Percentiles rank a stretch among this genome's conserved stretches.
Conservation (phyloP, 1,140 invertebrate species). For the Goniozus legneri region DNA sequence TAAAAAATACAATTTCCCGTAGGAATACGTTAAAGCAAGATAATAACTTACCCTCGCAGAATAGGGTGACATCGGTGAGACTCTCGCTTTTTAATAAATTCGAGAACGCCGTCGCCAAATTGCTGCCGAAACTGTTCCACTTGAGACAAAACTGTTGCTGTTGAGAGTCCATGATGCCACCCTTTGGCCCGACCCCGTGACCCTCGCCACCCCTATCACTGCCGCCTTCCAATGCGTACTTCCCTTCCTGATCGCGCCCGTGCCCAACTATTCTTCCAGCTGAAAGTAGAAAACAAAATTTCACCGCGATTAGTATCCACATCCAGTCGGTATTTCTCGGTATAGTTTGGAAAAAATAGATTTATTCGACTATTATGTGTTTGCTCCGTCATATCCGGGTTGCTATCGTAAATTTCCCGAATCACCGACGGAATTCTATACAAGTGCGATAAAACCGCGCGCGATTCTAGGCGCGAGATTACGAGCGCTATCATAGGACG, state of each 20-base stretch:
- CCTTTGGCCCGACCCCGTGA: constrained; percentile 43
- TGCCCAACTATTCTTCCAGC: constrained; percentile 49
- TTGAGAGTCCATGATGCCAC: constrained; percentile 71
- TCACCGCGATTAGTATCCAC: background rate
- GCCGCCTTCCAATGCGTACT: constrained; percentile 39
- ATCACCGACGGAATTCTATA: too few species aligned
- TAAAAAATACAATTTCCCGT: too few species aligned
- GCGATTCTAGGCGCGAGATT: too few species aligned
- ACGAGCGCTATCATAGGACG: too few species aligned
- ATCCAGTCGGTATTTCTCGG: constrained; percentile 3
- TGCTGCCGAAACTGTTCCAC: constrained; percentile 88
- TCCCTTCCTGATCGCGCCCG: constrained; percentile 44
- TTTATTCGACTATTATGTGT: too few species aligned
- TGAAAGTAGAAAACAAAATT: constrained; percentile 20
- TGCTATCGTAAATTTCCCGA: too few species aligned
- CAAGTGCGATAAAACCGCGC: too few species aligned
- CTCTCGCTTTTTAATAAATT: constrained; percentile 87
- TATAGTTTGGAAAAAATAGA: too few species aligned
- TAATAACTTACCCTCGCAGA: constrained; percentile 84
- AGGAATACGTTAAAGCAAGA: too few species aligned
- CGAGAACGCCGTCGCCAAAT: constrained; percentile 82
- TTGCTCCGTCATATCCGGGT: too few species aligned
- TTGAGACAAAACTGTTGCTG: constrained; percentile 88
- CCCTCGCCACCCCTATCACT: constrained; percentile 44
- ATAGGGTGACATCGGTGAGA: constrained; percentile 83